Evolutionary conservation across 2,888 invertebrate species (phyloP), one percentile per base, ranked within the genome.

Genomic region (Buathra laborator): DNA sequence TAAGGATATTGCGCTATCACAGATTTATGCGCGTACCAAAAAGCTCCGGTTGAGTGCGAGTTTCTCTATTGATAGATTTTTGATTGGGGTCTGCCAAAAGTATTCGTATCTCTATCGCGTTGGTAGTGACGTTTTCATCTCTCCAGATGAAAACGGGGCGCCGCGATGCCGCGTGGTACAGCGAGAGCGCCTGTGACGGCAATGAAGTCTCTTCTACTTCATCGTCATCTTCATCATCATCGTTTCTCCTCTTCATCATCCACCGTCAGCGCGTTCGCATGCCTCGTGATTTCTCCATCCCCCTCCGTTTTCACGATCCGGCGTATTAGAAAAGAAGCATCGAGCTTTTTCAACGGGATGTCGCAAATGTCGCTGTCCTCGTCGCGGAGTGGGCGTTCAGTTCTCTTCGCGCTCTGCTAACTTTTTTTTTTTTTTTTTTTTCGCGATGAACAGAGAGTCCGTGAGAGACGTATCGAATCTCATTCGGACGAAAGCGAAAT

Each of bases 51-150:
- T 29, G 59, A 78, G 77, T 79, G 68, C 62, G 72, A 68, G 84
- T 84, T 72, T 81, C 81, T 84, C 84, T 84, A 84, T 84, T 81
- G 84, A 84, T 84, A 84, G 84, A 81, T 67, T 77, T 79, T 51
- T 76, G 71, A 72, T 84, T 72, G 66, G 67, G 76, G 56, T 80
- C 84, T 84, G 81, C 84, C 84, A 81, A 37, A 37, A 84, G 77
- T 77, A 81, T 66, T 77, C 44, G 12, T 77, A 66, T 67, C 76
- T 68, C 77, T 77, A 76, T 62, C 67, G 71, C 56, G 74, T 48
- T n/a, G 59, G 29, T 59, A 81, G 84, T 84, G 84, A 84, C 84
- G 84, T 84, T 84, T 84, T 81, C 67, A 76, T 84, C 76, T 19
- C 43, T n/a, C 24, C 16, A 48, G 84, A 81, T 68, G 72, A 77